Percentiles rank a stretch among this genome's conserved stretches.
Evolutionary conservation across 1,140 invertebrate genomes (phyloP).

Genomic region (Drosophila teissieri): DNA sequence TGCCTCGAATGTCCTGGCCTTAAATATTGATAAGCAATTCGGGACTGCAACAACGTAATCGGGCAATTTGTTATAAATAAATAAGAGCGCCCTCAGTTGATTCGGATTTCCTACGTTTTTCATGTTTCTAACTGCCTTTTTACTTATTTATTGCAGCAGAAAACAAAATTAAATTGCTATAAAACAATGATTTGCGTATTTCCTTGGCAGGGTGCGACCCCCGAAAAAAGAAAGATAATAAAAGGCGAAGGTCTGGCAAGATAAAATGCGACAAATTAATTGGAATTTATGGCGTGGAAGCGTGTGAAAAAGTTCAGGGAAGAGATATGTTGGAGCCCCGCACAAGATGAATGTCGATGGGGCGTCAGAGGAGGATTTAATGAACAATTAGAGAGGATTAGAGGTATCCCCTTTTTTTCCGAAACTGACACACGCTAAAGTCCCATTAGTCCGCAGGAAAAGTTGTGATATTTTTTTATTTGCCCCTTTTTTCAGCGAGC

Average conservation of each 20-base stretch:
- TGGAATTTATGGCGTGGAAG: constrained; percentile 68
- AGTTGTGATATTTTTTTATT: constrained; percentile 11
- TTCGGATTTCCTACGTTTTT: constrained; percentile 19
- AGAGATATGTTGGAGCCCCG: constrained; percentile 1
- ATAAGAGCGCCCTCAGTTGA: constrained; percentile 42
- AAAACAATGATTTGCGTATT: constrained; percentile 72
- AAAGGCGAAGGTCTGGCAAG: constrained; percentile 42
- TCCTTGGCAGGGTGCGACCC: constrained; percentile 9
- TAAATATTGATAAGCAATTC: constrained; percentile 50
- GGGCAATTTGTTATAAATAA: constrained; percentile 65
- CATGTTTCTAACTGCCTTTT: constrained; percentile 8
- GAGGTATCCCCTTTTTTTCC: neutral
- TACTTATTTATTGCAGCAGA: constrained; percentile 60
- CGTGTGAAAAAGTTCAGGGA: constrained; percentile 46
- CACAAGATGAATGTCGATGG: constrained; percentile 40
- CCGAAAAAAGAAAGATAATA: constrained; percentile 42
- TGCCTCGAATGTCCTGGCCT: constrained; percentile 16
- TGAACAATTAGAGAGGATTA: constrained; percentile 72
- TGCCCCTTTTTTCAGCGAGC: neutral
- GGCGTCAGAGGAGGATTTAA: constrained; percentile 47
- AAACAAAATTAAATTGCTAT: constrained; percentile 72
- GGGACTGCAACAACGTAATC: constrained; percentile 40
- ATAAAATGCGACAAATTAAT: constrained; percentile 79
- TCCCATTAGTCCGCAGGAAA: constrained; percentile 2
- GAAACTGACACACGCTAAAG: constrained; percentile 27